Percentiles rank a stretch among this genome's conserved stretches.
phyloP scores from a whole-genome alignment of 2,888 invertebrate species.

The Leptinotarsa haldemani region DNA sequence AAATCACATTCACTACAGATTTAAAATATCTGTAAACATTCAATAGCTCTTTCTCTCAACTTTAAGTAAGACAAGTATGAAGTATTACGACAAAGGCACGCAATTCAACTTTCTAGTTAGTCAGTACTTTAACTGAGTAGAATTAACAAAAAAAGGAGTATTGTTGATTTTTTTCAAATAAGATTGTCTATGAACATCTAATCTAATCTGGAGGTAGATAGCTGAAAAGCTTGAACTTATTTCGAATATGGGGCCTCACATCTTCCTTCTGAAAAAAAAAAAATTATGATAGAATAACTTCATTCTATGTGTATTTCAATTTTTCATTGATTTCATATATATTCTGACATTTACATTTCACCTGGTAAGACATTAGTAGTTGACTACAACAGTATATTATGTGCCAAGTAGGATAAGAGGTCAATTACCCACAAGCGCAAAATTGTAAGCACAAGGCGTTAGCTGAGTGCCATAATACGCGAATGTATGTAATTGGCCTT shows the following conservation, averaged over 20 bases:
- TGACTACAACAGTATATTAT: too few species aligned
- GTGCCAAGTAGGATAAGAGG: too few species aligned
- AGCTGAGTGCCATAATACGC: too few species aligned
- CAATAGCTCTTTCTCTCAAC: not conserved
- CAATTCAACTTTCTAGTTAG: conserved; percentile 50
- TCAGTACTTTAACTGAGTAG: conserved; percentile 57
- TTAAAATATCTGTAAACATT: not conserved
- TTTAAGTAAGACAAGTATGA: conserved; percentile 4
- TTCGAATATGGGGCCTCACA: conserved; percentile 90
- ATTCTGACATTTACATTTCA: too few species aligned
- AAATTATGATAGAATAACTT: not conserved
- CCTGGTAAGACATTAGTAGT: too few species aligned
- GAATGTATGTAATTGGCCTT: too few species aligned
- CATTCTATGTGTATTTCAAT: not conserved
- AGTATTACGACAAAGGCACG: conserved; percentile 34
- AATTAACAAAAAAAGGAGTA: conserved; percentile 50
- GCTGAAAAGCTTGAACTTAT: conserved; percentile 90
- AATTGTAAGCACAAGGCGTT: too few species aligned
- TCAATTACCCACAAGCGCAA: too few species aligned
- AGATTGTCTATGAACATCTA: conserved; percentile 35
- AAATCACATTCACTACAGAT: not conserved
- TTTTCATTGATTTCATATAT: not conserved
- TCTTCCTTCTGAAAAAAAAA: conserved; percentile 81
- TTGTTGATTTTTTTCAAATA: conserved; percentile 38
- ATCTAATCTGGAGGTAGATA: conserved; percentile 85